A percentile compares a stretch with the other conserved stretches of the same genome.
phyloP scores from a whole-genome alignment of 2,888 invertebrate genomes.

The Caenorhabditis macrosperma region DNA sequence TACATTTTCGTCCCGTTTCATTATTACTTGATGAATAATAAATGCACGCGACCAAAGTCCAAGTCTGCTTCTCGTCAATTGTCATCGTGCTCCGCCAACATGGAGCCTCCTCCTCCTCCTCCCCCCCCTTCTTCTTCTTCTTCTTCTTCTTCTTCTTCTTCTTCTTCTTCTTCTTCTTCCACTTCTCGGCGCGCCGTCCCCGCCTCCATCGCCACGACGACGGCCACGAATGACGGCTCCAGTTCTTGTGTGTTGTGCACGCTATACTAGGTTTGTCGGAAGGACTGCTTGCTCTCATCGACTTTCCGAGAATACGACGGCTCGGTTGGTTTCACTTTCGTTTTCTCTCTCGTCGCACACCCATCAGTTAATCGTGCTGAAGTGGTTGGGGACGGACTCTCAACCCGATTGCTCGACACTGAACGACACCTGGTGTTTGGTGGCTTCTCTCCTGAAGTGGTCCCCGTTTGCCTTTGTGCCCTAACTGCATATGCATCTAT shows the following conservation, averaged over 20 bases:
- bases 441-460: too few relatives aligned
- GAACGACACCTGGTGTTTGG: conserved; percentile 15
- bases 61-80: conserved; percentile 16
- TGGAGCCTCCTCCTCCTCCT: too few relatives aligned
- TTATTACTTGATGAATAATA: conserved; percentile 46
- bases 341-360: not conserved
- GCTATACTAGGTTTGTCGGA: conserved; percentile 9
- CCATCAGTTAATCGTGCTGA: not conserved
- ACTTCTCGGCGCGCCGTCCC: not conserved
- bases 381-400: not conserved
- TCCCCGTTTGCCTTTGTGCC: not conserved
- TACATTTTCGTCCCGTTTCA: conserved; percentile 2
- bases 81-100: conserved; percentile 11
- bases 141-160: too few relatives aligned
- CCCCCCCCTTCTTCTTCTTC: too few relatives aligned
- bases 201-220: conserved; percentile 37
- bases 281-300: not conserved
- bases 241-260: not conserved
- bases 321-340: conserved; percentile 8
- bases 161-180: too few relatives aligned
- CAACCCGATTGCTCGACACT: not conserved
- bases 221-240: conserved; percentile 1
- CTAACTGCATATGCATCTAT: conserved; percentile 2
- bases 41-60: conserved; percentile 11
- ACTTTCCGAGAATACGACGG: not conserved